Evolutionary conservation across 2,797 vertebrate species (phyloP).

Genomic region (Coranthus polyacanthus): DNA sequence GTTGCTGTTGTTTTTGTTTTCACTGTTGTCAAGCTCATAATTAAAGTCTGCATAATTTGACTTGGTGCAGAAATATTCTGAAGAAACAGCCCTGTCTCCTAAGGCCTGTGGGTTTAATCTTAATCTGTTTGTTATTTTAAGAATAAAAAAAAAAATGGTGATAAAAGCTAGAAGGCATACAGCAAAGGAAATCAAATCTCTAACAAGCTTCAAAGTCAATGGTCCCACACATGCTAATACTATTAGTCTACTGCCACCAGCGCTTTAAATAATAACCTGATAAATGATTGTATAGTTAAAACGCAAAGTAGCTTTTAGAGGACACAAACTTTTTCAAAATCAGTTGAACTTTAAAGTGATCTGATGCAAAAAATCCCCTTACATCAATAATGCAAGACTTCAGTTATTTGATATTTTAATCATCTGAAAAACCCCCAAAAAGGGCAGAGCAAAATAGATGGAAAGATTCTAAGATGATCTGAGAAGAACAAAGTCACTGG

Average conservation of each 20-base stretch:
- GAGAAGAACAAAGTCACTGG: not conserved
- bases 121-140: slow-evolving; percentile 70
- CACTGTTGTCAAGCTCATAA: slow-evolving; percentile 46
- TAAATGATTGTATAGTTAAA: slow-evolving; percentile 12
- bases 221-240: slow-evolving; percentile 30
- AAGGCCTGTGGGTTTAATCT: slow-evolving; percentile 49
- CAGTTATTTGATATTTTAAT: slow-evolving; percentile 38
- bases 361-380: slow-evolving; percentile 12
- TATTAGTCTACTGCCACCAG: slow-evolving; percentile 4
- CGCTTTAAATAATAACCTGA: slow-evolving; percentile 25
- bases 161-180: slow-evolving; percentile 34
- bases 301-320: slow-evolving; percentile 17
- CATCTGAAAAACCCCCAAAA: slow-evolving; percentile 10
- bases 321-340: slow-evolving; percentile 28
- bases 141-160: slow-evolving; percentile 27
- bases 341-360: slow-evolving; percentile 30
- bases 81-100: slow-evolving; percentile 35
- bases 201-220: slow-evolving; percentile 39
- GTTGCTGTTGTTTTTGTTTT: slow-evolving; percentile 55
- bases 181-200: slow-evolving; percentile 33
- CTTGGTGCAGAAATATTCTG: slow-evolving; percentile 48
- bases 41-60: slow-evolving; percentile 67
- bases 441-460: slow-evolving; percentile 7
- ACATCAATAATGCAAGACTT: slow-evolving; percentile 28
- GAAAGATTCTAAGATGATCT: slow-evolving; percentile 6